Evolutionary conservation across 2,797 vertebrate species (phyloP), one percentile per base, ranked within the genome.

Genomic region (Eremophila alpestris): DNA sequence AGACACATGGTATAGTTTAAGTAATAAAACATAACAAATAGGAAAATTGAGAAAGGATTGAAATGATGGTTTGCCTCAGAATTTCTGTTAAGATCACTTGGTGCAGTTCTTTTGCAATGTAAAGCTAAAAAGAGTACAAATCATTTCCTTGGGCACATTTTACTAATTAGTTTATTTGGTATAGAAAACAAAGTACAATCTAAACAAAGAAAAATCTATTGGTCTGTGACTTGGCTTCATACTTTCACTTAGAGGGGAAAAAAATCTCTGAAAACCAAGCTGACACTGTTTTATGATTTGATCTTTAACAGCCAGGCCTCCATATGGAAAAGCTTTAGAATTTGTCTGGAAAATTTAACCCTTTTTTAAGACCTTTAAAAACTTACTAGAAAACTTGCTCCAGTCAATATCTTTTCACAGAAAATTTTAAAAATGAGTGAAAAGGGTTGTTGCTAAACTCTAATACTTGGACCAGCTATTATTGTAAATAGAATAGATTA

Each of bases 311-410:
- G 30, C 43, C 87, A 92, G 22, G 16, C 4, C 18, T 76, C 69
- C 86, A 83, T 77, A 70, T 83, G 64, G 64, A 93, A 95, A 70
- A 85, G 27, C 17, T 89, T 94, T 89, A 84, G 59, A 92, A 82
- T 76, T 79, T 69, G 41, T 82, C 63, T 82, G 45, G 21, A 88
- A 93, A 81, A 32, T 23, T 55, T 93, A 94, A 88, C 58, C 32
- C 49, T 73, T 95, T 86, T 74, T 62, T 2, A 87, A 83, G 23
- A 32, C 12, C 10, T 75, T 79, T 18, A 63, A 67, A 60, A 76
- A 41, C 19, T 65, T 59, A 23, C 23, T 11, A 45, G 48, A 67
- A 83, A 77, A 38, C 11, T 69, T 77, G 5, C 8, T 16, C 21
- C 65, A 8, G 5, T 58, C 26, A 30, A 19, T 81, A 27, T 34